Base-by-base conservation (phyloP, 2,113 vertebrate species). In the Puntigrus tetrazona region DNA sequence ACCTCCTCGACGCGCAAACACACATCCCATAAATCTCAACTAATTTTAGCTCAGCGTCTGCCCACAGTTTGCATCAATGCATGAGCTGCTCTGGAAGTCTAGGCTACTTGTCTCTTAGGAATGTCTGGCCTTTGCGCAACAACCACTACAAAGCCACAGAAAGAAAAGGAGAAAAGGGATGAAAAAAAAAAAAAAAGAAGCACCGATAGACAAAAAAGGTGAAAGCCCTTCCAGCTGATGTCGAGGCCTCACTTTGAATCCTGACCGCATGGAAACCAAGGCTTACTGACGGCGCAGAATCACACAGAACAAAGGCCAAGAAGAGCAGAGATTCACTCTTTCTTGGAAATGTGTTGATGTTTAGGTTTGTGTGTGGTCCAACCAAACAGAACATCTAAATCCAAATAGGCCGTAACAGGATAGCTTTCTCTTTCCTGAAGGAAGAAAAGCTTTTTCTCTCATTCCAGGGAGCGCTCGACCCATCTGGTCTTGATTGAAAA, bases 41-140 rank as follows among this genome's bases (percentile, higher is more conserved):
- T 87, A 88, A 83, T 78, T 72, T 84, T 84, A 82, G 80, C 84
- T 76, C 16, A 36, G 27, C 29, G 29, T 34, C 61, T 82, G 81
- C 38, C 79, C 76, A 63, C 80, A 74, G 63, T 88, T 67, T 86
- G 84, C 67, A 82, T 85, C 52, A 36, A 79, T 55, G 77, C 78
- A 31, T 47, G 75, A 83, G 59, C 81, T 67, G 47, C 79, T 55
- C 27, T 63, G 69, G 84, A 86, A 75, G 74, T 87, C 86, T 67
- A 83, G 82, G 74, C 77, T 61, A 20, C 57, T 73, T 47, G 77
- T 59, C 84, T 77, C 78, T 8, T 69, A 86, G 86, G 84, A 90
- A 90, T 87, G 86, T 87, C 76, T 82, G 87, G 84, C 67, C 86
- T 75, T 43, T 31, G 50, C 63, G n/a, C 82, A 78, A 55, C 78